Base-by-base conservation (phyloP, 2,113 vertebrate genomes). In the Megaleporinus macrocephalus region DNA sequence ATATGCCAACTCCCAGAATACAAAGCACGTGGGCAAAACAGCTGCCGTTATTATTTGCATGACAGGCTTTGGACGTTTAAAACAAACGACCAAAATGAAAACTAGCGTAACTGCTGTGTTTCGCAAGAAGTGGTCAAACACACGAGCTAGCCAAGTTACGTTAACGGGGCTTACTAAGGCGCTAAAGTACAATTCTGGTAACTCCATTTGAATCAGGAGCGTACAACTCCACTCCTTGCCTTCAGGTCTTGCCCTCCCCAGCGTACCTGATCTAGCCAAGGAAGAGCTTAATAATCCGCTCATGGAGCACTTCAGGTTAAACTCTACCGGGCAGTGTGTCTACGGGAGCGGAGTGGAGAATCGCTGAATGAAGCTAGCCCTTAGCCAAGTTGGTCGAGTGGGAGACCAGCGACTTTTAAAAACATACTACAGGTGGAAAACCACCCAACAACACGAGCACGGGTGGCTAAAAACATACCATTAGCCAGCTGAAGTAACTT, bases 1-100 rank as follows among this genome's bases (percentile, higher is more conserved):
- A 10, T 65, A 10, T 15, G 12, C 69, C 22, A 24, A 10, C 24
- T 51, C 30, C 57, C n/a, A 36, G 3, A 69, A 69, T n/a, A 20
- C 16, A 73, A 73, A 53, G 13, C 71, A 80, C 77, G 66, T 61
- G 66, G 10, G 49, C 44, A 22, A 27, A 66, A 49, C 36, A 36
- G 3, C 36, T 5, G 20, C 13, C 22, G 22, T 49, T 73, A 41
- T 27, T n/a, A 24, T 41, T 3, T 44, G 30, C 16, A 6, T 27
- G 41, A 33, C n/a, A 0, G 4, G 18, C 15, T 33, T 14, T 7
- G 41, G 69, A 44, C 73, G 79, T 36, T 80, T 55, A 49, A 36
- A 41, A 20, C 29, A 73, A 33, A 24, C 69, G 30, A n/a, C 18
- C 27, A 30, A 44, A 44, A 59, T n/a, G 53, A 71, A 79, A 79